Conservation (phyloP, 2,888 invertebrate species). For the Mimumesa dahlbomi region DNA sequence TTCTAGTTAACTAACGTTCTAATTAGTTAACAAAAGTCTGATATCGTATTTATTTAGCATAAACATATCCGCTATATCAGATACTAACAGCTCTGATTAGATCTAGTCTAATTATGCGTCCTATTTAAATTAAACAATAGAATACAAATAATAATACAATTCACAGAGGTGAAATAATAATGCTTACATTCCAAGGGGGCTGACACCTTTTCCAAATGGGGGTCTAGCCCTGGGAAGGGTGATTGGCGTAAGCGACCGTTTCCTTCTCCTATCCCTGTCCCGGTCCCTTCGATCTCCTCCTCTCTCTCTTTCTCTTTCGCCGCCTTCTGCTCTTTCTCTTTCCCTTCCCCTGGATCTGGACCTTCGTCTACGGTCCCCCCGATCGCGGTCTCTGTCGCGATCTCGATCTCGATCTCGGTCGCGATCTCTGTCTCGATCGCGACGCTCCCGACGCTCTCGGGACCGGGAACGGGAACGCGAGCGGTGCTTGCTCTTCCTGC, state of each 20-base stretch:
- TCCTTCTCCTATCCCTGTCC: slow-evolving; percentile 80
- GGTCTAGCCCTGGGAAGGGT: slow-evolving; percentile 80
- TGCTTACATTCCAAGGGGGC: slow-evolving; percentile 80
- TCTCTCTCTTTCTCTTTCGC: slow-evolving; percentile 58
- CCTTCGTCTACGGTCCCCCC: slow-evolving; percentile 79
- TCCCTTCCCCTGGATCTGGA: slow-evolving; percentile 60
- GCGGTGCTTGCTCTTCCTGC: slow-evolving; percentile 80
- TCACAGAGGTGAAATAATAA: neutral
- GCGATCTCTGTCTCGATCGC: slow-evolving; percentile 66
- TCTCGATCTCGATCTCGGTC: slow-evolving; percentile 73
- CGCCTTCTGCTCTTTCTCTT: slow-evolving; percentile 64
- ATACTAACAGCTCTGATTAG: slow-evolving; percentile 42
- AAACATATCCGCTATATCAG: slow-evolving; percentile 60
- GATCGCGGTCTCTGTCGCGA: slow-evolving; percentile 77
- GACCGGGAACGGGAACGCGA: slow-evolving; percentile 80
- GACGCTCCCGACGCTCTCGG: slow-evolving; percentile 80
- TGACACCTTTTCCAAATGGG: slow-evolving; percentile 79
- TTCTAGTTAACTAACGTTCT: no score
- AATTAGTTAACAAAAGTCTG: neutral
- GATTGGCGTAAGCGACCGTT: slow-evolving; percentile 77
- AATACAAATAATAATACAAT: neutral
- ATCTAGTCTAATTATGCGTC: slow-evolving; percentile 68
- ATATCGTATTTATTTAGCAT: slow-evolving; percentile 51
- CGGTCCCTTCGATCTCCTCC: slow-evolving; percentile 74
- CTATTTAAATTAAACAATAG: neutral